phyloP scores from a whole-genome alignment of 2,797 vertebrate genomes.

The Cyprinodon diabolis region DNA sequence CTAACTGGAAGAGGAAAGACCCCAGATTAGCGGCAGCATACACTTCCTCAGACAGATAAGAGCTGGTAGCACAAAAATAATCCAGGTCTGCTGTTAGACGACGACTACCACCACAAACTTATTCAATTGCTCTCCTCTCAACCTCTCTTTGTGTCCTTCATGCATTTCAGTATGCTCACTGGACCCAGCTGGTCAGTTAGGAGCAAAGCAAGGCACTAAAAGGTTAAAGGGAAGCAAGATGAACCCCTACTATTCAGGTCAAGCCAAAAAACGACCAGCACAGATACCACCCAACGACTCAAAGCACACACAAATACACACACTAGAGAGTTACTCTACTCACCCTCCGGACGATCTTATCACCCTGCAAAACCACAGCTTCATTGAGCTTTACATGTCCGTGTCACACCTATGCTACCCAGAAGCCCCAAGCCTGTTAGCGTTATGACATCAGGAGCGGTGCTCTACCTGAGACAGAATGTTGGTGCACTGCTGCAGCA shows the following conservation, averaged over 20 bases:
- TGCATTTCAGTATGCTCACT: neutral
- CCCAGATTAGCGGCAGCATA: slow-evolving; percentile 31
- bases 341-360: slow-evolving; percentile 99
- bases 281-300: slow-evolving; percentile 62
- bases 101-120: slow-evolving; percentile 20
- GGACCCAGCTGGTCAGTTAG: slow-evolving; percentile 26
- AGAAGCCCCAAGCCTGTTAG: neutral
- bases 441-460: neutral
- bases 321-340: slow-evolving; percentile 80
- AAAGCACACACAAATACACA: slow-evolving; percentile 55
- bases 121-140: slow-evolving; percentile 20
- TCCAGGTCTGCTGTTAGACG: slow-evolving; percentile 35
- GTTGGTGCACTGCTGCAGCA: slow-evolving; percentile 99
- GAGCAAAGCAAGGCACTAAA: slow-evolving; percentile 41
- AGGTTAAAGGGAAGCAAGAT: slow-evolving; percentile 78
- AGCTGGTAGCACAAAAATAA: slow-evolving; percentile 39
- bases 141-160: slow-evolving; percentile 1
- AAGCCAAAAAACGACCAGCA: slow-evolving; percentile 72
- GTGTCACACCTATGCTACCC: neutral
- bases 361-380: slow-evolving; percentile 98
- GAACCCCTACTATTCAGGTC: slow-evolving; percentile 74
- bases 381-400: slow-evolving; percentile 67
- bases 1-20: slow-evolving; percentile 18
- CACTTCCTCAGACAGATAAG: slow-evolving; percentile 43
- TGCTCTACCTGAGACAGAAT: slow-evolving; percentile 95